Base-by-base conservation (phyloP, 2,797 vertebrate genomes). In the Heteromormyrus szaboi region DNA sequence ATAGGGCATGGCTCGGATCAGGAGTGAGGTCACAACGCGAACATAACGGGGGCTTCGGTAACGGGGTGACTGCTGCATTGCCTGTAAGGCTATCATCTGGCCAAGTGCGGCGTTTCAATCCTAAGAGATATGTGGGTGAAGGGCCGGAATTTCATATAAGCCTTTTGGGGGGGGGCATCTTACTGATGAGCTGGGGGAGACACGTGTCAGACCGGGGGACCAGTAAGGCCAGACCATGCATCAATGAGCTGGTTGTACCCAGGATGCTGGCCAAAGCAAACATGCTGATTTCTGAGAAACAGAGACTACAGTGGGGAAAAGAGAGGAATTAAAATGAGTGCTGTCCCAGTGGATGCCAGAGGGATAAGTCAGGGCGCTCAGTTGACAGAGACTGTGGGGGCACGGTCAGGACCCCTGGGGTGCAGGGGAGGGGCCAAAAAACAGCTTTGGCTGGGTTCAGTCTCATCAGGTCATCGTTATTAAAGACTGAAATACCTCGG, bases 1-100 rank as follows among this genome's bases (percentile, higher is more conserved):
- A 93, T 94, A 93, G 94, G 91, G 94, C 92, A 94, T 91, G 92
- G 91, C 88, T 90, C 90, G 91, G 92, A 89, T 93, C 91, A 89
- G 87, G n/a, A 92, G 59, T 89, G 89, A 92, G 91, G 92, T 90
- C 93, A 90, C 89, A 89, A 88, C 53, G 37, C 90, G 89, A 90
- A 86, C 87, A 4, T 29, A 90, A 93, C 90, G 89, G 90, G 89
- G 92, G 76, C 87, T 89, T 81, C 2, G 4, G 7, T 9, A 2
- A 44, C n/a, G 79, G 79, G 29, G 11, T 6, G 12, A 14, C 65
- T 17, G 65, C 29, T 37, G 12, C 29, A 72, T 37, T 37, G 29
- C 65, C 29, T 72, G 65, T 37, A 14, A 17, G 29, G 29, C 29
- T 33, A 72, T 37, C 65, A 17, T 37, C 65, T 17, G 12, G 29